Evolutionary conservation across 1,140 invertebrate species (phyloP), one percentile per base, ranked within the genome.

Genomic region (Drosophila kurseongensis): DNA sequence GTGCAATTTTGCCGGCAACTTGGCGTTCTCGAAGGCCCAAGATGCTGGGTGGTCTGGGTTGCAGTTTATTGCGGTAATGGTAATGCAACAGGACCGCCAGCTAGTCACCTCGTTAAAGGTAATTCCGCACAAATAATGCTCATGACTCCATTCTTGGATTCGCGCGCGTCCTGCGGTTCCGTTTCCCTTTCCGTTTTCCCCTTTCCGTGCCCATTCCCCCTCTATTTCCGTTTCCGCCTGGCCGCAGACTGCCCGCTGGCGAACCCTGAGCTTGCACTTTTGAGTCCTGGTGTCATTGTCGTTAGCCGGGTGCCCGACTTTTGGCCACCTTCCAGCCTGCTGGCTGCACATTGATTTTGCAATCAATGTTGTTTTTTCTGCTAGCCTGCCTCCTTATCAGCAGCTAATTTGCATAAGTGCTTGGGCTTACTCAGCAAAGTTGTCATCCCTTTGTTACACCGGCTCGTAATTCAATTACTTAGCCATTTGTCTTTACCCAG

Each of bases 91-190:
- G 78, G 82, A 86, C 67, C 62, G 77, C 65, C 74, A 78, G 78
- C 82, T 89, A 89, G 84, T 89, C 84, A 89, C 84, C 84, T 89
- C 84, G 84, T 89, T 89, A 89, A 89, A 89, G 84, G 84, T 89
- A 89, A 89, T 89, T 89, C 83, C 83, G 84, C 80, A 80, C 84
- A 89, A 89, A 89, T 89, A 89, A 89, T 89, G 77, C 71, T 83
- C 73, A 89, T 80, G 80, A 84, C 80, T 84, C 73, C 62, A 89
- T 88, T 72, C 65, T 48, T 35, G 48, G 35, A 65, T 51, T 60
- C 32, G n/a, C 41, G 18, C 18, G 18, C 18, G 18, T 23, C 18
- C 18, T 23, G 18, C 80, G 50, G 58, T 86, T 78, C 75, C 79
- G 55, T 58, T 77, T 69, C 74, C 65, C 62, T 16, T 84, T 73